Base-by-base conservation (phyloP, 92 coral and sea anemone genomes). In the Scolanthus callimorphus region DNA sequence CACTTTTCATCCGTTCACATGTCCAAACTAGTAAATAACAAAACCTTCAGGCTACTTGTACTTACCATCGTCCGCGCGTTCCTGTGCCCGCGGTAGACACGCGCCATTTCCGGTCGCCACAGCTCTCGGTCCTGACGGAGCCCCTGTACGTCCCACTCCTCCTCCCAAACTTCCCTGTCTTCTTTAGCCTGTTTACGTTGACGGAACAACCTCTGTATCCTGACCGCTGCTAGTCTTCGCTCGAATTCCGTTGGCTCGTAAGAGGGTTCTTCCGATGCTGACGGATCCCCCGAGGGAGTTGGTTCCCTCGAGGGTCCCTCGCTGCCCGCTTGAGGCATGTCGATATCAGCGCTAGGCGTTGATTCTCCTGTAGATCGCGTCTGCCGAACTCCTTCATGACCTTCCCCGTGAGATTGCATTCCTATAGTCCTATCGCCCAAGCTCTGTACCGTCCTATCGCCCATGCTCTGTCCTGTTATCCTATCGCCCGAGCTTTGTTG, bases 21-120 rank as follows among this genome's bases (percentile, higher is more conserved):
- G n/a, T n/a, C n/a, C n/a, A n/a, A n/a, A n/a, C n/a, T n/a, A n/a
- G n/a, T n/a, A n/a, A n/a, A n/a, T n/a, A n/a, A n/a, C n/a, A n/a
- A n/a, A n/a, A n/a, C n/a, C n/a, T n/a, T n/a, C n/a, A n/a, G n/a
- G n/a, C n/a, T n/a, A n/a, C n/a, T 22, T 17, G 6, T 9, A 60
- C 90, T 68, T 69, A 94, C 99, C 96, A 94, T 94, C 2, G 99
- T 94, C n/a, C 99, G 90, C 1, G 95, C 96, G 31, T 94, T 94
- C 22, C 99, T 76, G 49, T 94, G 99, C 17, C 99, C 99, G 34
- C 73, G 80, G 65, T 69, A 94, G 26, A 94, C 85, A 38, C 78
- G 76, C 10, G 73, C 85, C 86, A 86, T 90, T 39, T 92, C 80
- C 11, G 98, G 95, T 29, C 80, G 59, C 80, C 91, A 67, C 3